Evolutionary conservation across 2,113 vertebrate genomes (phyloP), one percentile per base, ranked within the genome.

Genomic region (Spea bombifrons): DNA sequence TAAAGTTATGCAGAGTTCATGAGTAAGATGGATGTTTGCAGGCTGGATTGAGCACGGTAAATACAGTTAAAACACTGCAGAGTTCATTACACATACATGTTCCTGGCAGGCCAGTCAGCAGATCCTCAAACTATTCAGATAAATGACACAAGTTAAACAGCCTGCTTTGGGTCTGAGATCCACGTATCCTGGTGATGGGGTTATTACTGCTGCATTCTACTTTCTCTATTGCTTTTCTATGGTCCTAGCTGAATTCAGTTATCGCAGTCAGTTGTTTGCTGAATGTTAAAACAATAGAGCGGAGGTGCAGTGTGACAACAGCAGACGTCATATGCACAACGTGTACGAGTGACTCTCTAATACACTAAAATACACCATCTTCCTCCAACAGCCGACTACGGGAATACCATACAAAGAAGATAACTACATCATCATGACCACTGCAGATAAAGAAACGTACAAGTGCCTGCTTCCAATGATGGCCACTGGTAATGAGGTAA

Each of bases 401-500:
- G 96, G 96, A 47, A 92, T 91, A 63, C 89, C 97, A 9, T 99
- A 99, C 88, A 96, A 86, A 82, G 96, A 98, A 77, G 98, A 99
- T 81, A 93, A 98, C 89, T 99, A 95, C 81, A 92, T 99, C 81
- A 98, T 99, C 57, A 96, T 99, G 95, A 99, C 96, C 66, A 99
- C 98, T 43, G 84, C 90, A 57, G 94, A 98, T 84, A 95, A 98
- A 87, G 97, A 99, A 90, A 96, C 93, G 80, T 99, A 99, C 76
- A 99, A 99, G 83, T 99, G 98, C 78, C 87, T 96, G 67, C 91
- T 99, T 84, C 98, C 98, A 0, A 90, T 96, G 12, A 84, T 96
- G 83, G 86, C 92, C 3, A 80, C 85, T 70, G 93, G 93, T 75
- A 93, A 93, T 3, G 94, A 97, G 93, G 97, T 98, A 84, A 6